These are phyloP conservation scores for Ommatoiulus sabulosus DNA, from an alignment of 2,888 invertebrate genomes.

Conservation along the genomic window DNA sequence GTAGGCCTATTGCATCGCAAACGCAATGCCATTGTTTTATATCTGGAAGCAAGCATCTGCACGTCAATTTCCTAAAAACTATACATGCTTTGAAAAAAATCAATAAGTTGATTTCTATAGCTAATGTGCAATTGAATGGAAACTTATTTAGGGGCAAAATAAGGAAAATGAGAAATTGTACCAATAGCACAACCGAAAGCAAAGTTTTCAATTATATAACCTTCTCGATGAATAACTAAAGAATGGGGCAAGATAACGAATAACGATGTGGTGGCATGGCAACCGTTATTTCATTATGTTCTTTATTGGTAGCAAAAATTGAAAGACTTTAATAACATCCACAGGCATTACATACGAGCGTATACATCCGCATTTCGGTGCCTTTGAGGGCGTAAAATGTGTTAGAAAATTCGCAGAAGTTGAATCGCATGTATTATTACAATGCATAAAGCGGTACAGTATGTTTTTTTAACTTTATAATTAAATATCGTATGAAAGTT, in stretches of 20 bases:
- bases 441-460: neutral
- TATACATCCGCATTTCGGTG: neutral
- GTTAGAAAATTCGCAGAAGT: neutral
- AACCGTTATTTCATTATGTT: neutral
- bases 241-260: neutral
- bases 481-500: neutral
- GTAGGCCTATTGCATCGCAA: no score
- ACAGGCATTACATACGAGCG: neutral
- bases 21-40: no score
- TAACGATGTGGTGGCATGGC: neutral
- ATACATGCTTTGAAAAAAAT: neutral
- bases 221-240: neutral
- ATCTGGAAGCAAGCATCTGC: no score
- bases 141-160: neutral
- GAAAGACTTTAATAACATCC: neutral
- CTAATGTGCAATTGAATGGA: neutral
- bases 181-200: neutral
- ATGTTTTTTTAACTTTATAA: neutral
- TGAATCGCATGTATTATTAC: neutral
- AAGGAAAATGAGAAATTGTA: neutral
- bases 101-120: neutral
- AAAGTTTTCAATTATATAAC: neutral
- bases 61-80: neutral
- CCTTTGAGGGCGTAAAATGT: neutral
- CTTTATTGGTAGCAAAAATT: neutral